Percentiles rank a stretch among this genome's conserved stretches.
These are phyloP conservation scores for Melanotaenia pygmaea DNA, from an alignment of 2,797 vertebrate genomes.

Conservation along the genomic window DNA sequence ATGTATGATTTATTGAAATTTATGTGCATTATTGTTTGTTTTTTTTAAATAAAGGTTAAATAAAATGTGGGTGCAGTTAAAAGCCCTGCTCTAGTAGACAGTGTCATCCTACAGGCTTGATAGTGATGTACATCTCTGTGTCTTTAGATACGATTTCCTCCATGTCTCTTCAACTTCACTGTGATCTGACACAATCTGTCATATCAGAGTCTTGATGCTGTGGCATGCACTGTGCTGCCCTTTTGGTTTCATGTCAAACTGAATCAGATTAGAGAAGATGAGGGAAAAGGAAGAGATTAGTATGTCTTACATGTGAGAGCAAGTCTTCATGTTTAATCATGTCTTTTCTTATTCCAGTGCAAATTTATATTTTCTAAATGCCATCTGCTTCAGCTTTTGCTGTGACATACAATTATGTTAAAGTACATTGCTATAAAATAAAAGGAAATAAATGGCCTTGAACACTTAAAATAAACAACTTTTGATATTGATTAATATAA, in stretches of 20 bases:
- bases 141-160: conserved; percentile 7
- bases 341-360: neutral
- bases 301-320: neutral
- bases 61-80: neutral
- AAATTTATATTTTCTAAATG: neutral
- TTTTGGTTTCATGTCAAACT: conserved; percentile 51
- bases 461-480: too few species aligned
- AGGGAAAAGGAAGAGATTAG: conserved; percentile 4
- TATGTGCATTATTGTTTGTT: too few species aligned
- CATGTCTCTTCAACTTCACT: conserved; percentile 24
- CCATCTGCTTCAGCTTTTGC: neutral
- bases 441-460: too few species aligned
- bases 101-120: conserved; percentile 19
- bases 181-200: conserved; percentile 43
- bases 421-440: neutral
- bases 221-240: conserved; percentile 20
- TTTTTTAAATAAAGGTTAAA: too few species aligned
- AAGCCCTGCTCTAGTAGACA: conserved; percentile 14
- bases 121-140: conserved; percentile 21
- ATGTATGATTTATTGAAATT: too few species aligned
- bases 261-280: conserved; percentile 26
- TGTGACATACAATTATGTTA: neutral
- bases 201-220: conserved; percentile 29
- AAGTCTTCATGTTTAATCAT: neutral
- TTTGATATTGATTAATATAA: too few species aligned